Evolutionary conservation across 2,888 invertebrate genomes (phyloP), one percentile per base, ranked within the genome.

Genomic region (Cordylochernes scorpioides): DNA sequence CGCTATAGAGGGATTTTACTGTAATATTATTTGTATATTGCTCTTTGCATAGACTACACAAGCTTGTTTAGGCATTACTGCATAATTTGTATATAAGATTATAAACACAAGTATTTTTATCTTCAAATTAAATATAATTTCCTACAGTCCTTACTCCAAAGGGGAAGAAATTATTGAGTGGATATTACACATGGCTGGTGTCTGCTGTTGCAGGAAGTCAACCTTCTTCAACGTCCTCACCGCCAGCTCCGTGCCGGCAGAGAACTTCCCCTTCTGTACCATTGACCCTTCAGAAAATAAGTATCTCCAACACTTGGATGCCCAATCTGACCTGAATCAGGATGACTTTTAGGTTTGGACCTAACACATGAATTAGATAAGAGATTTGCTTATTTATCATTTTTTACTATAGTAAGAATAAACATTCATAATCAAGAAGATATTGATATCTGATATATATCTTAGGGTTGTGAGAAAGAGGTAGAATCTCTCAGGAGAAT

Each of bases 231-330:
- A 99, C 58, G 88, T 94, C 15, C 59, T 99, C 39, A 99, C 97
- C 17, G 86, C 94, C 55, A 88, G 88, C 52, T 72, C 77, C 48
- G 94, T 84, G 5, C 72, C 86, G 31, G 97, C 97, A 29, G 97
- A 94, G 54, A 97, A 97, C 54, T 97, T 94, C 52, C 94, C 97
- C 1, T 97, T 97, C 64, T 99, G 97, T 62, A 99, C 97, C 55
- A 97, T 99, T 53, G 91, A 97, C 59, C 97, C 97, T 27, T 94
- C 94, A 77, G 94, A 97, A 68, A 91, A 82, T 86, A 78, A 84
- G 84, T 82, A 71, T 68, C 39, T 43, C 13, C 5, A 15, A 5
- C 12, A 6, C 14, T 22, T 22, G 6, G 6, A n/a, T n/a, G 10
- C 10, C 6, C 14, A 13, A 6, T 5, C 12, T 22, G 2, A 13